Evolutionary conservation across 2,888 invertebrate species (phyloP), one percentile per base, ranked within the genome.

Genomic region (Hesperia comma): DNA sequence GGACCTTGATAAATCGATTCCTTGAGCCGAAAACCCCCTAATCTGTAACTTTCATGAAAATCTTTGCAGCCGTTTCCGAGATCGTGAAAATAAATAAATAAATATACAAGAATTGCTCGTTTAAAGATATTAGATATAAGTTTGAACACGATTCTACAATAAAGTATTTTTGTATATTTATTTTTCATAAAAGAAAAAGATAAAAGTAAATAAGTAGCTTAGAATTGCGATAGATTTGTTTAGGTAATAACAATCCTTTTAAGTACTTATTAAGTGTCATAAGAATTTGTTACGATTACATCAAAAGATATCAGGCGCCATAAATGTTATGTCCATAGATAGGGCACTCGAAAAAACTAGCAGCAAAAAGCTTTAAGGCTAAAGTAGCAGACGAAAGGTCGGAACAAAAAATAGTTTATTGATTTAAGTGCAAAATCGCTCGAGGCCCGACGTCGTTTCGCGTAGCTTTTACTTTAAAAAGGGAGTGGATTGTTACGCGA

Each of bases 291-390:
- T 79, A 85, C 86, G 88, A 90, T 88, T 82, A 77, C 80, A 85
- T 76, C 76, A 75, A 70, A 70, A 85, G 86, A 88, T 88, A 88
- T 81, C 78, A 80, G 83, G 83, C 84, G 85, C 87, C 88, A 84
- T 91, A 83, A 91, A 88, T 82, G 84, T 86, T 88, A 92, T 88
- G 87, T 87, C 79, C 83, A 78, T 78, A 85, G 88, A 90, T 90
- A 87, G 87, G 84, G 83, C 85, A 79, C 79, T 84, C 81, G 78
- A 84, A 86, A 86, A 90, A 90, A 90, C 83, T 84, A 85, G 82
- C 83, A 84, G 85, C 89, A 91, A 92, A 92, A 12, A 91, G 91
- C 85, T 81, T 85, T 85, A 81, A 84, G 76, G 79, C 80, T 75
- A 85, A 77, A 88, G 81, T 85, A 87, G 83, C 77, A 84, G 83